Percentiles rank a stretch among this genome's conserved stretches.
Evolutionary conservation across 1,140 invertebrate species (phyloP).

Genomic region (Ridgeia piscesae): DNA sequence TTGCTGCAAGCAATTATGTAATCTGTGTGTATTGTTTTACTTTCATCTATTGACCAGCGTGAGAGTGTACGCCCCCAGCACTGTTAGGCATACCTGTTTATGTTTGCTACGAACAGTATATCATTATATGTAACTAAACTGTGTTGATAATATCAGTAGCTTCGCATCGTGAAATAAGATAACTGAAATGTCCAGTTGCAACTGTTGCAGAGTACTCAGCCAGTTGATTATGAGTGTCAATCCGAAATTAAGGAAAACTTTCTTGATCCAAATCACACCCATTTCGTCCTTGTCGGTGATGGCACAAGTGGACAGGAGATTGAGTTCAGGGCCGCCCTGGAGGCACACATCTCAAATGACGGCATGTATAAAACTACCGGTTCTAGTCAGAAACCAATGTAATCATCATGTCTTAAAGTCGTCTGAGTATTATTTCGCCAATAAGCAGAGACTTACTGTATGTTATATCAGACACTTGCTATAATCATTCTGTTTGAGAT

Average conservation of each 20-base stretch:
- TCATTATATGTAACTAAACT: too few species aligned
- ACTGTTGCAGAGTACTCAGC: constrained; percentile 35
- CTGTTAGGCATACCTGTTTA: too few species aligned
- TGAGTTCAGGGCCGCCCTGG: constrained; percentile 48
- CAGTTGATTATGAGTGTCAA: constrained; percentile 40
- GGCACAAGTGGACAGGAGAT: constrained; percentile 54
- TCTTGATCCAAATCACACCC: constrained; percentile 60
- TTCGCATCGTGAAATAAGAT: background rate
- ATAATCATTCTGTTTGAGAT: too few species aligned
- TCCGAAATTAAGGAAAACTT: constrained; percentile 36
- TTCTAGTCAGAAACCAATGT: background rate
- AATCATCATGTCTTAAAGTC: background rate
- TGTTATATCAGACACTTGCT: too few species aligned
- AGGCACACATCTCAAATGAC: constrained; percentile 32
- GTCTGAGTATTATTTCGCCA: background rate
- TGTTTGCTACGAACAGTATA: too few species aligned
- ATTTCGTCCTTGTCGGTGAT: constrained; percentile 61
- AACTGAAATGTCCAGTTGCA: background rate
- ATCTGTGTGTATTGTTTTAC: too few species aligned
- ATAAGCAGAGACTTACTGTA: too few species aligned
- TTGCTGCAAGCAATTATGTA: too few species aligned
- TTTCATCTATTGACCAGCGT: too few species aligned
- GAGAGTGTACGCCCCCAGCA: too few species aligned
- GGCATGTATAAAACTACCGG: background rate
- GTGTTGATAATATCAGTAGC: background rate